Conservation (phyloP, 2,113 vertebrate genomes). For the Mesembrinibis cayennensis region DNA sequence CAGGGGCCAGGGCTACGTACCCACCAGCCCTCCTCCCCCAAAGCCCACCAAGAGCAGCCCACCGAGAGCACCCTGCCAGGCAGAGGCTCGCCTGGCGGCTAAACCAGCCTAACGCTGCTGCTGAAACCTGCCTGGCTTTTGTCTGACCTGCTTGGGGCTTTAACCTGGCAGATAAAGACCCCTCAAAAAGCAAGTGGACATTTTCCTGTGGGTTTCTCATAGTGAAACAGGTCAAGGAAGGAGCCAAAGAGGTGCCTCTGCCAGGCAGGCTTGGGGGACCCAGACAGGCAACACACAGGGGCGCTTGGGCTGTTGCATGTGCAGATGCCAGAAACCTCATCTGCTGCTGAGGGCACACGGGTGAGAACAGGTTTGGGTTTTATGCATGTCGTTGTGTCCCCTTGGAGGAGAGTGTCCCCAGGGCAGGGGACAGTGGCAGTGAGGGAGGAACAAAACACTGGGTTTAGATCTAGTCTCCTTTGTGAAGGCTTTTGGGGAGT, state of each 20-base stretch:
- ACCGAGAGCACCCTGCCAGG: neutral
- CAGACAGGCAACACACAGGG: rapidly evolving
- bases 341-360: neutral
- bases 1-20: rapidly evolving
- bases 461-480: neutral
- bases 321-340: neutral
- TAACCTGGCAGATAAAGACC: neutral
- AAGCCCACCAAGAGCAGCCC: neutral
- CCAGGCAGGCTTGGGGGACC: neutral
- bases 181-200: neutral
- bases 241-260: neutral
- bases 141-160: neutral
- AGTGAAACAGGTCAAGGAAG: neutral
- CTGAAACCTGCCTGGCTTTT: neutral
- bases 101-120: neutral
- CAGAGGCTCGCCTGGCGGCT: neutral
- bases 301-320: neutral
- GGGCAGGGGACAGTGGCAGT: neutral
- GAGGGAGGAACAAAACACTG: neutral
- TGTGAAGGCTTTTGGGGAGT: neutral
- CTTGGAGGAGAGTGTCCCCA: neutral
- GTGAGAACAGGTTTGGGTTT: neutral
- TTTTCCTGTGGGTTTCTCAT: neutral
- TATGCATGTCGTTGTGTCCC: rapidly evolving
- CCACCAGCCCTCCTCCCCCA: neutral